Evolutionary conservation across 2,113 vertebrate species (phyloP).

Genomic region (Eolophus roseicapilla): DNA sequence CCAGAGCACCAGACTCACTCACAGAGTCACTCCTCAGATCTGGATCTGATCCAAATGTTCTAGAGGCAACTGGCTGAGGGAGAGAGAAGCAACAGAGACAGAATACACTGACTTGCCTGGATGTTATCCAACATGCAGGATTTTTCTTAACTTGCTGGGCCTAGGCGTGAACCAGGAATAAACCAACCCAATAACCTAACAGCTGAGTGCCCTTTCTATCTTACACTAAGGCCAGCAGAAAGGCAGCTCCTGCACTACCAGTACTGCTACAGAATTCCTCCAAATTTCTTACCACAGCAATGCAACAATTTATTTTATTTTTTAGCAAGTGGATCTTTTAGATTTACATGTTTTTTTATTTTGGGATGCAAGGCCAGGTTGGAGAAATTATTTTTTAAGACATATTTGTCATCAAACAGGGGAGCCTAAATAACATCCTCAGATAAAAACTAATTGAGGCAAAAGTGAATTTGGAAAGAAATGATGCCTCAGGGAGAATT

Average conservation of each 20-base stretch:
- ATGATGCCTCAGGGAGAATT: background rate
- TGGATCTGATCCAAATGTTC: conserved; percentile 54
- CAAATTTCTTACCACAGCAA: background rate
- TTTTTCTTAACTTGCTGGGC: background rate
- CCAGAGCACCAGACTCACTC: conserved; percentile 51
- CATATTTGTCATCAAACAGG: background rate
- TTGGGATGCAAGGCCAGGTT: background rate
- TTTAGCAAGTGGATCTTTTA: background rate
- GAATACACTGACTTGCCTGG: conserved; percentile 43
- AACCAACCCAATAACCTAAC: background rate
- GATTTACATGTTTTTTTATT: background rate
- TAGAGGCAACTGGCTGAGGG: conserved; percentile 50
- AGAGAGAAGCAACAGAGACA: conserved; percentile 40
- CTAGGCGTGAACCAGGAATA: background rate
- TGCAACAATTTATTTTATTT: background rate
- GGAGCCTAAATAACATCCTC: background rate
- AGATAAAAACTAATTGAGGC: background rate
- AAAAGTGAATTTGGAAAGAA: background rate
- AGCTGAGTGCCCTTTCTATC: background rate
- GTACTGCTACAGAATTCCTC: background rate
- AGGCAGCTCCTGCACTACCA: background rate
- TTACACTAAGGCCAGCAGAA: background rate
- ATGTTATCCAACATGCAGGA: background rate
- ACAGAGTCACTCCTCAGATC: conserved; percentile 31
- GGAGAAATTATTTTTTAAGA: background rate